phyloP scores from a whole-genome alignment of 2,113 vertebrate genomes.

The Albula glossodonta region DNA sequence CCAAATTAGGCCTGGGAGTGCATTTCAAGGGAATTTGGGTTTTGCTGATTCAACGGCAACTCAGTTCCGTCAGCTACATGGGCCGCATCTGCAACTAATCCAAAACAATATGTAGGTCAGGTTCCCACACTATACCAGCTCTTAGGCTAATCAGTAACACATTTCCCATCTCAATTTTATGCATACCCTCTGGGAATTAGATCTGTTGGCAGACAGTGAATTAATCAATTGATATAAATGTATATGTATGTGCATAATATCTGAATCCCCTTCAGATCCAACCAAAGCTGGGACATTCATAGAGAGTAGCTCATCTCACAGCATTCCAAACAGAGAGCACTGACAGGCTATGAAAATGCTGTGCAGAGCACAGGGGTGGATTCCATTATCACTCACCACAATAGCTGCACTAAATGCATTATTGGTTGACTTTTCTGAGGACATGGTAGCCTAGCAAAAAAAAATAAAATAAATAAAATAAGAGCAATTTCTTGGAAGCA shows the following conservation, averaged over 20 bases:
- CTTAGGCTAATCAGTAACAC: conserved; percentile 28
- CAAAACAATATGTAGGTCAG: conserved; percentile 47
- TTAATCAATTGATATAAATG: background rate
- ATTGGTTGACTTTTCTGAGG: background rate
- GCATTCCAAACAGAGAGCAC: background rate
- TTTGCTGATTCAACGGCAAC: conserved; percentile 36
- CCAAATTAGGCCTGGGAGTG: background rate
- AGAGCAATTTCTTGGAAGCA: too few relatives aligned
- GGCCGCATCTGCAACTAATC: conserved; percentile 49
- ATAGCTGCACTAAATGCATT: background rate
- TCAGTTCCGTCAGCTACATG: conserved; percentile 26
- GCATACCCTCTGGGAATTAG: background rate
- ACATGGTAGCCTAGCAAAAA: background rate
- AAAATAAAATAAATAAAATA: too few relatives aligned
- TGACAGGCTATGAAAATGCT: background rate
- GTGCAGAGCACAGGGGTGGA: background rate
- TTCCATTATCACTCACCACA: background rate
- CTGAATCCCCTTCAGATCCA: background rate
- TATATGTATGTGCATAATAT: background rate
- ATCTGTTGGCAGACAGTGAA: background rate
- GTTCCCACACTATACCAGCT: conserved; percentile 44
- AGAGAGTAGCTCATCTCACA: background rate
- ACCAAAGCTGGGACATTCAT: background rate
- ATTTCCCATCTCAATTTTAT: conserved; percentile 8
- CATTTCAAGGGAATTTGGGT: conserved; percentile 14